These are phyloP conservation scores for Eupithecia insigniata DNA, from an alignment of 2,888 invertebrate genomes.

Conservation along the genomic window DNA sequence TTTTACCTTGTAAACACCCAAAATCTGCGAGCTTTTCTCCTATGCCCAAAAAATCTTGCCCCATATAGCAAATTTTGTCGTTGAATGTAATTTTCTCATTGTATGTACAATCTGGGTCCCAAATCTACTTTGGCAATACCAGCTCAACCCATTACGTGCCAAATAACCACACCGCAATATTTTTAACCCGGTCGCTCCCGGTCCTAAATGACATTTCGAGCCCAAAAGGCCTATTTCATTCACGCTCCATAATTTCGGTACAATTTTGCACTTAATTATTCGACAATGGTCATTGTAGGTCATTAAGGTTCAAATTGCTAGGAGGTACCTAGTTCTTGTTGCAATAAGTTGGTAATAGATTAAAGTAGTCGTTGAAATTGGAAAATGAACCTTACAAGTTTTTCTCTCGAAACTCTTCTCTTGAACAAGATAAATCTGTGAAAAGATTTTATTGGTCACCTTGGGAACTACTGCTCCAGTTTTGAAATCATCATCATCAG, in stretches of 20 bases:
- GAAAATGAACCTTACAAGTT: neutral
- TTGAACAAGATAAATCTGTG: too few species aligned
- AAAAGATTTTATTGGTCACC: too few species aligned
- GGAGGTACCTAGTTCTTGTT: neutral
- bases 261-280: constrained; percentile 30
- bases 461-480: too few species aligned
- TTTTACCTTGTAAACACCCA: neutral
- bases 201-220: constrained; percentile 28
- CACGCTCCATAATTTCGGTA: constrained; percentile 29
- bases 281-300: constrained; percentile 18
- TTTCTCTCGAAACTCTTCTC: too few species aligned
- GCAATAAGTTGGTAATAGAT: neutral
- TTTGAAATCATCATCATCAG: too few species aligned
- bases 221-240: constrained; percentile 34
- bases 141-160: constrained; percentile 20
- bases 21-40: neutral
- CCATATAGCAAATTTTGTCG: neutral
- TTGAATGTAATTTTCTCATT: neutral
- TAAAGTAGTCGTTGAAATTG: neutral
- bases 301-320: constrained; percentile 21
- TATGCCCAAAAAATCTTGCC: neutral
- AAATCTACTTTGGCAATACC: constrained; percentile 20
- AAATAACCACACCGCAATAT: constrained; percentile 26
- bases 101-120: constrained; percentile 5
- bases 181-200: constrained; percentile 21